Percentiles rank a stretch among this genome's conserved stretches.
Conservation (phyloP, 2,888 invertebrate genomes). For the Andrena haemorrhoa region DNA sequence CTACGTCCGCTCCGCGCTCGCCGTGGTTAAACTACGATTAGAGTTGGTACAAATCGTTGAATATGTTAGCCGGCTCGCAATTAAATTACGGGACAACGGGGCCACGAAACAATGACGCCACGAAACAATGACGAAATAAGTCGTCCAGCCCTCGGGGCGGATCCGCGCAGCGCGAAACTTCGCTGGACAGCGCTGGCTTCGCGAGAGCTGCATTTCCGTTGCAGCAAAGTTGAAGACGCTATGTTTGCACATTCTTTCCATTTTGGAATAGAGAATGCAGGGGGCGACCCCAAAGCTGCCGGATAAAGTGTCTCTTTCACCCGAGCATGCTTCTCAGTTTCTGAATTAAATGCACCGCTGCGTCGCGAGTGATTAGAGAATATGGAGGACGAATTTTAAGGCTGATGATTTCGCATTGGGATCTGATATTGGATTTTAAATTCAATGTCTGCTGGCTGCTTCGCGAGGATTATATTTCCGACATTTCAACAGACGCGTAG, state of each 20-base stretch:
- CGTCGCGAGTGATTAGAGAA: not conserved
- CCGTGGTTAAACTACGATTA: conserved; percentile 53
- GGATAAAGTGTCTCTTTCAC: conserved; percentile 1
- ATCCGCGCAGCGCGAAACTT: conserved; percentile 64
- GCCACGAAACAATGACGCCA: conserved; percentile 53
- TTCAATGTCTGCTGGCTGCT: not conserved
- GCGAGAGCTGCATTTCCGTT: conserved; percentile 41
- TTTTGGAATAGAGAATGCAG: not conserved
- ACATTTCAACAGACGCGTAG: conserved; percentile 41
- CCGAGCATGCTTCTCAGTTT: not conserved
- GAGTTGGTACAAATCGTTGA: conserved; percentile 58
- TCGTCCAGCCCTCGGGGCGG: conserved; percentile 25
- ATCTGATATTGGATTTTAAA: not conserved
- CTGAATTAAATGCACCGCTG: not conserved
- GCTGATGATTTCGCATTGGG: not conserved
- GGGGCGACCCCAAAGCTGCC: not conserved
- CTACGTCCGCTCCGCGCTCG: conserved; percentile 29
- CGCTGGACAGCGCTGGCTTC: not conserved
- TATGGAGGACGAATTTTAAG: not conserved
- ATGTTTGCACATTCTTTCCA: conserved; percentile 15
- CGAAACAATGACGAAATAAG: conserved; percentile 67
- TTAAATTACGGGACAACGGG: conserved; percentile 54
- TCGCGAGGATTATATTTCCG: not conserved
- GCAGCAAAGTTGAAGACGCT: conserved; percentile 32
- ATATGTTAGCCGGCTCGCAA: conserved; percentile 51